Base-by-base conservation (phyloP, 2,113 vertebrate genomes). In the Carassius carassius region DNA sequence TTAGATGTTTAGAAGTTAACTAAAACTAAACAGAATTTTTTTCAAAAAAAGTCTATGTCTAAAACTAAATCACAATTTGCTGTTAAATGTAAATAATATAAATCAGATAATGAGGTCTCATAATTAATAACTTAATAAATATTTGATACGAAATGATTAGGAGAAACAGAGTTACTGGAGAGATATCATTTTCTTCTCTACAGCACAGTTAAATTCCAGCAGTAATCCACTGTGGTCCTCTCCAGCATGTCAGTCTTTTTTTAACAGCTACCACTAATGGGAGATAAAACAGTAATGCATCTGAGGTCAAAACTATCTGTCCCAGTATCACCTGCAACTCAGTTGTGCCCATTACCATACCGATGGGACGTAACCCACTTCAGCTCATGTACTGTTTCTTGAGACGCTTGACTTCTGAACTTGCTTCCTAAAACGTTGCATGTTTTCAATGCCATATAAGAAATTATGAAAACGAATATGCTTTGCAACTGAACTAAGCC, bases 191-290 rank as follows among this genome's bases (percentile, higher is more conserved):
- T 54, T 17, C 37, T n/a, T 37, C 21, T 44, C 19, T 73, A 5
- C 21, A 47, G 5, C 37, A 12, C 21, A 44, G 7, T 19, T 44
- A 13, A 13, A 73, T 44, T 47, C 16, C 21, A 73, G 21, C 41
- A 14, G 37, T 73, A 44, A 67, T 32, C 29, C 41, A 49, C 19
- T 25, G 11, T 14, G 21, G 44, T 16, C 4, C 47, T 29, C 16
- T 29, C 47, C 44, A 77, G 29, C 25, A 41, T 80, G 60, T 10
- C 60, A 65, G 58, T 41, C 23, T 78, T 58, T 63, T 75, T 65
- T 80, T 80, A 63, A 80, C 78, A 80, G n/a, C 78, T 4, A 63
- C 32, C 12, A 29, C 44, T 75, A 78, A 60, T 78, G 78, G 60
- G 4, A 63, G 37, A 47, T 47, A 32, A 79, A 12, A 23, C 29